Percentiles rank a stretch among this genome's conserved stretches.
phyloP scores from a whole-genome alignment of 2,797 vertebrate species.

The Aulostomus chinensis region DNA sequence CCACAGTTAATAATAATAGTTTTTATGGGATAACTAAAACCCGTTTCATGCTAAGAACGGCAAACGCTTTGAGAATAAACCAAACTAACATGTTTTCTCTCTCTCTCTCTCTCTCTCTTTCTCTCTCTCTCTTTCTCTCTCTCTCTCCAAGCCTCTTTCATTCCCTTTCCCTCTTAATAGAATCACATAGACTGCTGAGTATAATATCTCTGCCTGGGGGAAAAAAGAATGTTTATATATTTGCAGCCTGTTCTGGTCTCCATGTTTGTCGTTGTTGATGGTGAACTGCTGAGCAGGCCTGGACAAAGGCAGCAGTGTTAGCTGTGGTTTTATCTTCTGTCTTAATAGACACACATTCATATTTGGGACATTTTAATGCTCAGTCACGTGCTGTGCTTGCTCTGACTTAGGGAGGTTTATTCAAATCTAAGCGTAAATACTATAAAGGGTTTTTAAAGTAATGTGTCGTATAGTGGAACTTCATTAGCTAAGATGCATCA shows the following conservation, averaged over 20 bases:
- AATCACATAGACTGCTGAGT: constrained; percentile 45
- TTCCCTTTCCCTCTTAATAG: constrained; percentile 54
- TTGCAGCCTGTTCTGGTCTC: neutral
- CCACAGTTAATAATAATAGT: constrained; percentile 67
- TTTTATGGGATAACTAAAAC: constrained; percentile 68
- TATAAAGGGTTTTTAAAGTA: too few species aligned
- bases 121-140: constrained; percentile 1
- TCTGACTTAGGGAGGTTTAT: too few species aligned
- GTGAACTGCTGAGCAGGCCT: constrained; percentile 17
- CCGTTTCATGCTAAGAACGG: constrained; percentile 54
- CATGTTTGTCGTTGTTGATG: neutral
- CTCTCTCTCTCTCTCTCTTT: neutral
- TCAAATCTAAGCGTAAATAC: too few species aligned
- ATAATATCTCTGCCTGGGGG: constrained; percentile 40
- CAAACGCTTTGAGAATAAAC: constrained; percentile 56
- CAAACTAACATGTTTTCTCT: constrained; percentile 49
- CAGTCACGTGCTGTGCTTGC: too few species aligned
- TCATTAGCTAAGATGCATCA: too few species aligned
- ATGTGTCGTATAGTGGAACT: too few species aligned
- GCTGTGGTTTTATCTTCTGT: neutral
- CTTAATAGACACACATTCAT: neutral
- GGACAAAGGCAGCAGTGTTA: constrained; percentile 10
- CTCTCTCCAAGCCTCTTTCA: too few species aligned
- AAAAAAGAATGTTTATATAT: constrained; percentile 37
- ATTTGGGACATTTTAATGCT: too few species aligned